These are phyloP conservation scores for Tupaia tana DNA, from an alignment of 2,113 vertebrate species.

Conservation along the genomic window DNA sequence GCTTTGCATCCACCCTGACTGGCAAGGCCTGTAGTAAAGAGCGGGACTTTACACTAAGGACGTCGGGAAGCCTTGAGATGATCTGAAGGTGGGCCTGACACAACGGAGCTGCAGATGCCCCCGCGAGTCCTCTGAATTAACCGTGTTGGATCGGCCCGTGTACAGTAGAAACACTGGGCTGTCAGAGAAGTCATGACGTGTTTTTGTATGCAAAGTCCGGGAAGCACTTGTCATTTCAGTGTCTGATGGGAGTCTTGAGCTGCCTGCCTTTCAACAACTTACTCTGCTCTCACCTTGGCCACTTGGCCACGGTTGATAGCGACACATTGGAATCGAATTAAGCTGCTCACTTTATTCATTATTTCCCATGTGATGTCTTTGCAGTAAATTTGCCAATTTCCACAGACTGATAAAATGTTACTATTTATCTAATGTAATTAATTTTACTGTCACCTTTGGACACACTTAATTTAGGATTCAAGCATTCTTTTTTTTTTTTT, in stretches of 20 bases:
- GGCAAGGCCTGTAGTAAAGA: not conserved
- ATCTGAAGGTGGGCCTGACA: not conserved
- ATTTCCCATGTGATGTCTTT: not conserved
- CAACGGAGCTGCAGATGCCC: not conserved
- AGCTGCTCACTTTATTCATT: not conserved
- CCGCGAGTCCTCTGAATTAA: not conserved
- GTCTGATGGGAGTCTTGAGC: not conserved
- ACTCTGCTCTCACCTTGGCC: not conserved
- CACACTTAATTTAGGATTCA: not conserved
- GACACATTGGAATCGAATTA: not conserved
- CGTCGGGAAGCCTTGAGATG: not conserved
- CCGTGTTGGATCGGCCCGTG: not conserved
- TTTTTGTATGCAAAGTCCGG: too few relatives aligned
- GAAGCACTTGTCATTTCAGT: too few relatives aligned
- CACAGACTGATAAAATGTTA: not conserved
- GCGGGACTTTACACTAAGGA: not conserved
- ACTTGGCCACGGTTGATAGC: not conserved
- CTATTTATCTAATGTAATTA: not conserved
- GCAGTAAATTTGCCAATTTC: slow-evolving; percentile 6
- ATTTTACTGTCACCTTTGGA: not conserved
- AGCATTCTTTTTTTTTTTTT: too few relatives aligned
- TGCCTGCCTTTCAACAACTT: not conserved
- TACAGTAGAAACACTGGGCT: too few relatives aligned
- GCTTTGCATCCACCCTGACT: not conserved
- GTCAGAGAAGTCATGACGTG: too few relatives aligned